Percentiles rank a stretch among this genome's conserved stretches.
Conservation (phyloP, 2,888 invertebrate species). For the Griposia aprilina region DNA sequence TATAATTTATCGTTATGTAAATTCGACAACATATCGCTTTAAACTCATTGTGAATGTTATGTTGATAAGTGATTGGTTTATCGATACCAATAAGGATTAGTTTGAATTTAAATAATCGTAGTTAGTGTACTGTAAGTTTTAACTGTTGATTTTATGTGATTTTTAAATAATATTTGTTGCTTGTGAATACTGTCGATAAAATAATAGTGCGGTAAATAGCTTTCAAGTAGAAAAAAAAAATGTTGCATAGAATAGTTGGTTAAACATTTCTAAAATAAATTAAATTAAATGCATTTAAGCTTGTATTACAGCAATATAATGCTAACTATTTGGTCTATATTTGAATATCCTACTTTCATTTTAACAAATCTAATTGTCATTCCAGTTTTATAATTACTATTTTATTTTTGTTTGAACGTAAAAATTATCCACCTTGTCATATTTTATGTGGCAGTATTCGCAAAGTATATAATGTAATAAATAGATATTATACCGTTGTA, state of each 20-base stretch:
- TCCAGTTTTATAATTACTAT: not conserved
- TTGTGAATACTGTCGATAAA: slow-evolving; percentile 50
- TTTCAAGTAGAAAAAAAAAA: not conserved
- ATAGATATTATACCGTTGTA: slow-evolving; percentile 63
- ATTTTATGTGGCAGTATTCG: slow-evolving; percentile 44
- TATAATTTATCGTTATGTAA: slow-evolving; percentile 12
- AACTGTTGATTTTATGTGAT: slow-evolving; percentile 68
- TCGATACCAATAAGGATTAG: slow-evolving; percentile 37
- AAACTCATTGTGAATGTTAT: slow-evolving; percentile 14
- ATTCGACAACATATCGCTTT: slow-evolving; percentile 38
- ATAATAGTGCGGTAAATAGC: not conserved
- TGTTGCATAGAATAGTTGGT: not conserved
- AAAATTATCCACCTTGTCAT: slow-evolving; percentile 1
- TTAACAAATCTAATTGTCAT: not conserved
- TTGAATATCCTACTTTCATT: not conserved
- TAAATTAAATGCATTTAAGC: slow-evolving; percentile 17
- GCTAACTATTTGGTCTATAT: not conserved
- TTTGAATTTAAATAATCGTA: slow-evolving; percentile 52
- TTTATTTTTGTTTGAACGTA: not conserved
- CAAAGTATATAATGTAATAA: slow-evolving; percentile 40
- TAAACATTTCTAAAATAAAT: not conserved
- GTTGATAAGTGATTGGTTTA: slow-evolving; percentile 14
- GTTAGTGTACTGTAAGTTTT: slow-evolving; percentile 48
- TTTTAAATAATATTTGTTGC: slow-evolving; percentile 50
- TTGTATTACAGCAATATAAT: slow-evolving; percentile 1